Conservation (phyloP, 2,888 invertebrate genomes). For the Aleiodes alternator region DNA sequence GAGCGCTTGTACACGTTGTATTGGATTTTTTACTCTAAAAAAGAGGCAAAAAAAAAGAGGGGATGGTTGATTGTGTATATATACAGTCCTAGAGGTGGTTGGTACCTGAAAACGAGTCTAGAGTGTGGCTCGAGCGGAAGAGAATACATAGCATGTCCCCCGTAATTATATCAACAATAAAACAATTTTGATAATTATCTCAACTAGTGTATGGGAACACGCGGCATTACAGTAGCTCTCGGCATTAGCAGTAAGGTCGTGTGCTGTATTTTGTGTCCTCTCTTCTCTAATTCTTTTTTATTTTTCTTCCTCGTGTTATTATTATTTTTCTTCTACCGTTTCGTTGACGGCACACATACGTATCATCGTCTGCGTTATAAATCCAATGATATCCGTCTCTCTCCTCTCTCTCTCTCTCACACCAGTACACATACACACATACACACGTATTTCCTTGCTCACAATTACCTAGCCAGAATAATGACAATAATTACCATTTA, state of each 20-base stretch:
- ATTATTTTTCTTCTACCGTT: slow-evolving; percentile 24
- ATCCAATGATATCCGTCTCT: slow-evolving; percentile 29
- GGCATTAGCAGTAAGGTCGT: slow-evolving; percentile 48
- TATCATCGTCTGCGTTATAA: slow-evolving; percentile 24
- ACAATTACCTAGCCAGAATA: slow-evolving; percentile 74
- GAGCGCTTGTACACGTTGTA: slow-evolving; percentile 31
- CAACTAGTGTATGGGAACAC: slow-evolving; percentile 74
- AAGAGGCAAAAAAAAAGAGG: background rate
- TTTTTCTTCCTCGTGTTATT: slow-evolving; percentile 1
- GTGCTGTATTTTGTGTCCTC: slow-evolving; percentile 49
- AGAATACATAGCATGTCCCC: slow-evolving; percentile 71
- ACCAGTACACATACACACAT: slow-evolving; percentile 16
- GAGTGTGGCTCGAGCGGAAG: slow-evolving; percentile 53
- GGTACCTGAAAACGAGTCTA: slow-evolving; percentile 34
- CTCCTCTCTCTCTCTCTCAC: slow-evolving; percentile 1
- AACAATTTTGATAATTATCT: slow-evolving; percentile 75
- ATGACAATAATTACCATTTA: slow-evolving; percentile 75
- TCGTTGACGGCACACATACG: slow-evolving; percentile 6
- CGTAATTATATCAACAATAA: slow-evolving; percentile 75
- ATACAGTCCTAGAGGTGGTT: slow-evolving; percentile 16
- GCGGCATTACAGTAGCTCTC: slow-evolving; percentile 66
- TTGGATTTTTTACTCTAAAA: slow-evolving; percentile 31
- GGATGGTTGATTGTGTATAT: slow-evolving; percentile 1
- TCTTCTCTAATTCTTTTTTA: slow-evolving; percentile 37
- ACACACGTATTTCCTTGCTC: slow-evolving; percentile 58